These are phyloP conservation scores for Nyctibius bracteatus DNA, from an alignment of 2,113 vertebrate species.

Conservation along the genomic window DNA sequence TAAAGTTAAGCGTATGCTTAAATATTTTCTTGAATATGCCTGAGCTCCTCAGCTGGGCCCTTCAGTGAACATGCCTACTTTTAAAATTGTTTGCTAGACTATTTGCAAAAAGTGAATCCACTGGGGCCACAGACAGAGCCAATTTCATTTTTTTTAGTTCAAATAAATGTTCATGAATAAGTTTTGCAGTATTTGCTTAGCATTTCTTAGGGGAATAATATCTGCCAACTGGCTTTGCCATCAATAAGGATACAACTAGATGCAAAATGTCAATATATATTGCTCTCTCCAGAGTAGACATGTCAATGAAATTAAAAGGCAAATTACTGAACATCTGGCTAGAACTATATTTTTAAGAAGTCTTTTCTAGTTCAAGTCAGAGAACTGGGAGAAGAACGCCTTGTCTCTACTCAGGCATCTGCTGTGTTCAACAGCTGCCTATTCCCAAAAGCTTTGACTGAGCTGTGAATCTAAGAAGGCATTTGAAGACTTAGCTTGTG, in stretches of 20 bases:
- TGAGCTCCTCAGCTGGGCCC: background rate
- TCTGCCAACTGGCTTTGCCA: background rate
- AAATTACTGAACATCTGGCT: constrained; percentile 12
- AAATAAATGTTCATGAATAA: background rate
- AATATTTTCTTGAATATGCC: constrained; percentile 42
- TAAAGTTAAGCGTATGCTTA: constrained; percentile 54
- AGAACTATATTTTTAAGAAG: background rate
- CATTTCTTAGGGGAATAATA: constrained; percentile 8
- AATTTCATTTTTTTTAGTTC: background rate
- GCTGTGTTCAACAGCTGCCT: background rate
- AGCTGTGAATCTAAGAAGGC: background rate
- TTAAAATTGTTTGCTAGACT: constrained; percentile 39
- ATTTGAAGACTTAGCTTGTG: background rate
- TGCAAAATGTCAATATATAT: constrained; percentile 25
- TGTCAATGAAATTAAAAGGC: constrained; percentile 29
- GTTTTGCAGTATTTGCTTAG: constrained; percentile 13
- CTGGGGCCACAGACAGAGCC: background rate
- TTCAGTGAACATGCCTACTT: constrained; percentile 18
- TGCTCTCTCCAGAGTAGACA: background rate
- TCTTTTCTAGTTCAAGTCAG: background rate
- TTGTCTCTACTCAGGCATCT: background rate
- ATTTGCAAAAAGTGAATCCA: constrained; percentile 16
- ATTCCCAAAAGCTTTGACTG: background rate
- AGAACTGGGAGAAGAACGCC: background rate
- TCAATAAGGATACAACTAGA: constrained; percentile 17